Base-by-base conservation (phyloP, 2,797 vertebrate species). In the Platyrinchus mystaceus region DNA sequence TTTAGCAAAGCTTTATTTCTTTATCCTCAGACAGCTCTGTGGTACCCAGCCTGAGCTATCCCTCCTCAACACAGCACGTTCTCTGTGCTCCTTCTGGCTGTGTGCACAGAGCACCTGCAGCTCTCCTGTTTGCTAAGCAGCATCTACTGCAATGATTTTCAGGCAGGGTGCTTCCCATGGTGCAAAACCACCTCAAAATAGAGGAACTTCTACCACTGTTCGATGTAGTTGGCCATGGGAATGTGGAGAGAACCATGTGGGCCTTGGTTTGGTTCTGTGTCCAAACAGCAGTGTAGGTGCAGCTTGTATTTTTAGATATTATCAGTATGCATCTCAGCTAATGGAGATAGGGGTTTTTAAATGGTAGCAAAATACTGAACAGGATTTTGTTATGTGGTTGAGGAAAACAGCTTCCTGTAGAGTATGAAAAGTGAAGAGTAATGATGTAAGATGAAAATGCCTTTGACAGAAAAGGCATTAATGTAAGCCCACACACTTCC, bases 31-130 rank as follows among this genome's bases (percentile, higher is more conserved):
- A n/a, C 27, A 39, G 20, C n/a, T 2, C 22, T 22, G 41, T 75
- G 43, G 22, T 79, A 1, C 37, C 59, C 0, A 9, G 15, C 30
- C 44, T 74, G 47, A 32, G 28, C 39, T n/a, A 1, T 52, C 19
- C n/a, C 4, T 14, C 24, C 21, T 2, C 7, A 59, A 13, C 12
- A 8, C 23, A 18, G 5, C 3, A 1, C 5, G 0, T 43, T 46
- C 63, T 82, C 28, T 0, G 0, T 44, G 26, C 44, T 7, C 21
- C 15, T 7, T 43, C 2, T 2, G 34, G 22, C 32, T 46, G 17
- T 44, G 52, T 28, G 23, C 5, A 4, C 0, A 26, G 70, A 43
- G 28, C 41, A 36, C 14, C 46, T 22, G 0, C 26, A 46, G 10
- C 64, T 46, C 3, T 26, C 15, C 21, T 9, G 0, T 39, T 58